Evolutionary conservation across 2,797 vertebrate genomes (phyloP).

Genomic region (Rhynchotus rufescens): DNA sequence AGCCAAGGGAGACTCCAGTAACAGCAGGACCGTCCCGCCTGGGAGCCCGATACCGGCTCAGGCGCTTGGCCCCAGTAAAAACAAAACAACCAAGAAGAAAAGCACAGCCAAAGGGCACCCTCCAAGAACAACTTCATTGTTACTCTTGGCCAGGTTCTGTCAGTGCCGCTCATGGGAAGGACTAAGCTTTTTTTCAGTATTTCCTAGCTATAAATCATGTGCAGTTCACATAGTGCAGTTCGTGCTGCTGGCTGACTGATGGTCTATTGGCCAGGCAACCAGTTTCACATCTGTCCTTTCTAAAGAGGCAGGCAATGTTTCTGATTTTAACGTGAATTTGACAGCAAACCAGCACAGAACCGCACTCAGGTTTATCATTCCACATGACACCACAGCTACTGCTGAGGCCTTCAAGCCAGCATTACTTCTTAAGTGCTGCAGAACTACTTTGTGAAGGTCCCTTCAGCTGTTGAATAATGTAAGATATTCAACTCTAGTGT

Average conservation of each 20-base stretch:
- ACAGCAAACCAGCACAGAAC: background rate
- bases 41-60: background rate
- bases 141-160: background rate
- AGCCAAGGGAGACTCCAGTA: background rate
- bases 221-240: background rate
- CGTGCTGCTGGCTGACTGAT: background rate
- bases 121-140: background rate
- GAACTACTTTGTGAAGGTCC: background rate
- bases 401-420: background rate
- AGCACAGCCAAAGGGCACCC: background rate
- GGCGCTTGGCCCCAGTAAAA: background rate
- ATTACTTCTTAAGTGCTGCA: background rate
- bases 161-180: background rate
- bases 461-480: background rate
- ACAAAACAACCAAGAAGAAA: background rate
- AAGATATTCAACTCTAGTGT: background rate
- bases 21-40: too few species aligned
- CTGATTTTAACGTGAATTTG: background rate
- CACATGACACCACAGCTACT: background rate
- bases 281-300: background rate
- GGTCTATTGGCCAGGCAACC: background rate
- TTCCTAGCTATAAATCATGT: slow-evolving; percentile 15
- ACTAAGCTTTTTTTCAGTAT: background rate
- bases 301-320: background rate
- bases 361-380: background rate